phyloP scores from a whole-genome alignment of 2,888 invertebrate species.

The Agrotis segetum region DNA sequence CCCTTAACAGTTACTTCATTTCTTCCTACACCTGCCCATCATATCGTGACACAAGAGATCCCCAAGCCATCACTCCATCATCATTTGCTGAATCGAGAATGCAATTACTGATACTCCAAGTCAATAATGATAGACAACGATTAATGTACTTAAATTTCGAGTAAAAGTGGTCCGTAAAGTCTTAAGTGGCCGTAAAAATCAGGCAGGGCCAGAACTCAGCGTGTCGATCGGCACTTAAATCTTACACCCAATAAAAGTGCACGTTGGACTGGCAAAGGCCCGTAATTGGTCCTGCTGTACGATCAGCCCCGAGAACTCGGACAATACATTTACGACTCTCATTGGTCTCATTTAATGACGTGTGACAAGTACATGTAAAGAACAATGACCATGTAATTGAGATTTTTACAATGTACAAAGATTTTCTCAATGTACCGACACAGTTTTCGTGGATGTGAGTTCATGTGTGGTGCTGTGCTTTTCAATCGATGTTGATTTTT shows the following conservation, averaged over 20 bases:
- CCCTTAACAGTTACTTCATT: slow-evolving; percentile 15
- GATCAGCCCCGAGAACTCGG: slow-evolving; percentile 71
- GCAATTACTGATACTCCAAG: slow-evolving; percentile 59
- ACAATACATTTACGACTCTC: slow-evolving; percentile 87
- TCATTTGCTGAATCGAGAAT: slow-evolving; percentile 51
- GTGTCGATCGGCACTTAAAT: slow-evolving; percentile 90
- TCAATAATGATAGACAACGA: slow-evolving; percentile 66
- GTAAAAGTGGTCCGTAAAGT: slow-evolving; percentile 64
- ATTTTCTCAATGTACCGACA: slow-evolving; percentile 58
- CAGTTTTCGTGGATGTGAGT: background rate
- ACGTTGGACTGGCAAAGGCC: slow-evolving; percentile 80
- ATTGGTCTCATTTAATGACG: slow-evolving; percentile 89
- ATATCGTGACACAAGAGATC: slow-evolving; percentile 15
- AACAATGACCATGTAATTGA: slow-evolving; percentile 87
- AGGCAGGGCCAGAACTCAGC: slow-evolving; percentile 81
- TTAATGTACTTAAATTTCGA: slow-evolving; percentile 64
- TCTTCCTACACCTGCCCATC: background rate
- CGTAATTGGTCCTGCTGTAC: slow-evolving; percentile 88
- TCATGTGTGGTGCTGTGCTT: slow-evolving; percentile 24
- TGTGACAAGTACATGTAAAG: slow-evolving; percentile 83
- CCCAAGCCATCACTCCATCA: slow-evolving; percentile 35
- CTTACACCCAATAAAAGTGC: slow-evolving; percentile 90
- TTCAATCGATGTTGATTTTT: slow-evolving; percentile 20
- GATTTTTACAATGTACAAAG: slow-evolving; percentile 82
- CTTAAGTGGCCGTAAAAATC: slow-evolving; percentile 86